A percentile compares a stretch with the other conserved stretches of the same genome.
phyloP scores from a whole-genome alignment of 2,113 vertebrate genomes.

The Lates calcarifer region DNA sequence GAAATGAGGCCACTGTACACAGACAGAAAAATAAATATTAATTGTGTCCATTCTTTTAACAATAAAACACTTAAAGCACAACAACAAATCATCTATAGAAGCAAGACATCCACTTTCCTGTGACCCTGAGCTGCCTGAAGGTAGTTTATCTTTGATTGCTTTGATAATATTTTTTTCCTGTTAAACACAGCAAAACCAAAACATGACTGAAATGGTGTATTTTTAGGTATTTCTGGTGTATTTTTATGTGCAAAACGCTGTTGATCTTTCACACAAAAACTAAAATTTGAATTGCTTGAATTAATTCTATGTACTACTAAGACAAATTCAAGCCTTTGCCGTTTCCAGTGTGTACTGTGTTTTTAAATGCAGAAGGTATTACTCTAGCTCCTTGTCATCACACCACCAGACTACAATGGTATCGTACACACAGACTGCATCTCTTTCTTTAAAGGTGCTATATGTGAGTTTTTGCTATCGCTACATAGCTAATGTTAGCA shows the following conservation, averaged over 20 bases:
- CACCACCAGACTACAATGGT: not conserved
- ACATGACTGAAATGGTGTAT: not conserved
- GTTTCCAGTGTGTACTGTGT: too few species aligned
- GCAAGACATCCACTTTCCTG: not conserved
- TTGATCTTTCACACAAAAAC: not conserved
- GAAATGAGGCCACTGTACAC: not conserved
- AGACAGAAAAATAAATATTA: not conserved
- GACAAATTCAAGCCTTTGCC: not conserved
- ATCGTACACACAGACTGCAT: too few species aligned
- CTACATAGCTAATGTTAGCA: too few species aligned
- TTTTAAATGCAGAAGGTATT: too few species aligned
- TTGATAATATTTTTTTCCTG: not conserved
- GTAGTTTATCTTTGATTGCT: too few species aligned
- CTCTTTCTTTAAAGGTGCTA: too few species aligned
- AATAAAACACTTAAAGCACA: constrained; percentile 14
- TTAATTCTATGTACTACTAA: too few species aligned
- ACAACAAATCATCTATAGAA: constrained; percentile 1
- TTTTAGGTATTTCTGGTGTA: too few species aligned
- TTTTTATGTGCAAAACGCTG: not conserved
- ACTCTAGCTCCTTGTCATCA: not conserved
- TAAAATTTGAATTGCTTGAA: not conserved
- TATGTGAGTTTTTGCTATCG: too few species aligned
- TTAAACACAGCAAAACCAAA: not conserved
- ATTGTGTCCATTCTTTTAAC: constrained; percentile 31
- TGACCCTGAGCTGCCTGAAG: not conserved